Evolutionary conservation across 2,797 vertebrate species (phyloP).

Genomic region (Clamator glandarius): DNA sequence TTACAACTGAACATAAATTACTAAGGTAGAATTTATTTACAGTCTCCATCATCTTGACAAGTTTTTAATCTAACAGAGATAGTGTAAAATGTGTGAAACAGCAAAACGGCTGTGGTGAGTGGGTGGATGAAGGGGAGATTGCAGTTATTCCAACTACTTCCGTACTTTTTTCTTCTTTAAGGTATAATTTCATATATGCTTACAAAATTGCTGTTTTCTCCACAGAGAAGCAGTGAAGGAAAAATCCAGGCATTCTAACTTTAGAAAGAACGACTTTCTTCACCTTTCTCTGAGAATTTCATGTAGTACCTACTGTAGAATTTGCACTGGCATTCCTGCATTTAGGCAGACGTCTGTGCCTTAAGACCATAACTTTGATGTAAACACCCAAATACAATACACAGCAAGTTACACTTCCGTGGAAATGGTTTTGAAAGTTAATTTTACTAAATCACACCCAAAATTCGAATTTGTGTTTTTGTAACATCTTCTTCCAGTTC

Average conservation of each 20-base stretch:
- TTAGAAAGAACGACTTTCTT: background rate
- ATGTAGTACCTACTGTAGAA: background rate
- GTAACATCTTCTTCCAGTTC: background rate
- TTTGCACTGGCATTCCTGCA: background rate
- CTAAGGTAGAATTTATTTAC: background rate
- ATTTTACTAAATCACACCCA: background rate
- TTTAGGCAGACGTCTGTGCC: background rate
- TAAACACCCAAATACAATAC: background rate
- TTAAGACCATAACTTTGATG: background rate
- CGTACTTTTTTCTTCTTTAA: background rate
- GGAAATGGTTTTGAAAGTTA: background rate
- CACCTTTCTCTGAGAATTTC: background rate
- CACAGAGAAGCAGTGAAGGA: background rate
- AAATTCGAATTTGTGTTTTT: background rate
- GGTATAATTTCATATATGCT: background rate
- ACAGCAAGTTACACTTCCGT: background rate
- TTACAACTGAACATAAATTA: background rate
- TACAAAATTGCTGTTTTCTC: background rate
- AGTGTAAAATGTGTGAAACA: background rate
- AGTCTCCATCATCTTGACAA: background rate
- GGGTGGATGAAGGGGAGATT: background rate
- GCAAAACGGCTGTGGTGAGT: background rate
- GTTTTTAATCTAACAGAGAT: constrained; percentile 1
- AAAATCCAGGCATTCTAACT: background rate
- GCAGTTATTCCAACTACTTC: background rate